Percentiles rank a stretch among this genome's conserved stretches.
phyloP scores from a whole-genome alignment of 2,888 invertebrate species.

The Rhopalosiphum nymphaeae region DNA sequence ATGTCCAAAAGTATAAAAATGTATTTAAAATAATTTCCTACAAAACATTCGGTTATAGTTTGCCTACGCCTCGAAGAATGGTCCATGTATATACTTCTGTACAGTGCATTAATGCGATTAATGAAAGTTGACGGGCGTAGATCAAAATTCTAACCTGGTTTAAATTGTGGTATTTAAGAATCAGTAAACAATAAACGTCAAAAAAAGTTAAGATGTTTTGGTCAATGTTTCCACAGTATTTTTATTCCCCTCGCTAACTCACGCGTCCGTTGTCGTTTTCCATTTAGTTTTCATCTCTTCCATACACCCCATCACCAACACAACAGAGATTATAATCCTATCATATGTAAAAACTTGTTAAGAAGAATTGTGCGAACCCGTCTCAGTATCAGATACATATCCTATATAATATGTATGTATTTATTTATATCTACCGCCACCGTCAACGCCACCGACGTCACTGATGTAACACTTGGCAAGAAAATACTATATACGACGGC shows the following conservation, averaged over 20 bases:
- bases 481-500: constrained; percentile 36
- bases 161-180: constrained; percentile 1
- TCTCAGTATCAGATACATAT: constrained; percentile 33
- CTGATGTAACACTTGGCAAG: constrained; percentile 37
- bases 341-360: constrained; percentile 52
- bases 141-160: neutral
- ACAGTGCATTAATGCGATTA: neutral
- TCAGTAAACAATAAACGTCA: constrained; percentile 49
- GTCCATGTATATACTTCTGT: neutral
- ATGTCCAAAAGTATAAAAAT: no score
- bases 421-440: neutral
- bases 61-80: neutral
- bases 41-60: neutral
- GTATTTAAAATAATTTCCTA: neutral
- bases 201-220: constrained; percentile 40
- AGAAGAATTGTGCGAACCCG: neutral
- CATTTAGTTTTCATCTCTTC: constrained; percentile 9
- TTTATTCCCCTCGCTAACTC: constrained; percentile 4
- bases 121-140: neutral
- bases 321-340: constrained; percentile 28
- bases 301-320: neutral
- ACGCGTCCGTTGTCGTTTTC: neutral
- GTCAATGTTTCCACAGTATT: constrained; percentile 29
- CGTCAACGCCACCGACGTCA: neutral
- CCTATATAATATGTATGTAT: neutral